Evolutionary conservation across 2,797 vertebrate species (phyloP).

Genomic region (Enoplosus armatus): DNA sequence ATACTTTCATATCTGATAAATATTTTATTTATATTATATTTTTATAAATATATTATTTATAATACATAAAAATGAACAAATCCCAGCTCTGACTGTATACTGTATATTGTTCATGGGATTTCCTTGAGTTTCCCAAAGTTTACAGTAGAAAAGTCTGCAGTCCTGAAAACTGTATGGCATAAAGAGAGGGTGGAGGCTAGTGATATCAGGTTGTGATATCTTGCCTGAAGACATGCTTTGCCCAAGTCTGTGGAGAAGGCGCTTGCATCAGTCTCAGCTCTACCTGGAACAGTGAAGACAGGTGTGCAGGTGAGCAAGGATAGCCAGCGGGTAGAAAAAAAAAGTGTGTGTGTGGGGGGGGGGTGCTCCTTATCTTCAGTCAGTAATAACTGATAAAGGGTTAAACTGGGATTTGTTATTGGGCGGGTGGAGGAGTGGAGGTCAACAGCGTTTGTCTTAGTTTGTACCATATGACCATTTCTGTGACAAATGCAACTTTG

Average conservation of each 20-base stretch:
- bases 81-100: background rate
- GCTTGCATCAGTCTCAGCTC: conserved; percentile 64
- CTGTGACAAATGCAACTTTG: background rate
- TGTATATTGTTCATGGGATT: background rate
- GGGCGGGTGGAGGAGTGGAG: background rate
- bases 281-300: conserved; percentile 45
- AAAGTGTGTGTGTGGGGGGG: too few species aligned
- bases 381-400: conserved; percentile 9
- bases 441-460: background rate
- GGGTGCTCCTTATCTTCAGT: background rate
- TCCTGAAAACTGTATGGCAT: conserved; percentile 36
- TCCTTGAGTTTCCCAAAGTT: conserved; percentile 43
- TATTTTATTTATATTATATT: background rate
- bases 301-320: conserved; percentile 46
- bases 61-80: conserved; percentile 7
- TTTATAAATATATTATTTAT: too few species aligned
- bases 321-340: conserved; percentile 40
- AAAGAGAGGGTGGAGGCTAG: conserved; percentile 50
- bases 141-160: conserved; percentile 46
- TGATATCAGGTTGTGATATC: conserved; percentile 64
- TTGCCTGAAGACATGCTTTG: conserved; percentile 64
- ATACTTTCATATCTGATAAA: background rate
- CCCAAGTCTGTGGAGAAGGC: conserved; percentile 42
- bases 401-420: conserved; percentile 4
- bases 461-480: background rate